Evolutionary conservation across 2,113 vertebrate species (phyloP).

Genomic region (Laterallus jamaicensis): DNA sequence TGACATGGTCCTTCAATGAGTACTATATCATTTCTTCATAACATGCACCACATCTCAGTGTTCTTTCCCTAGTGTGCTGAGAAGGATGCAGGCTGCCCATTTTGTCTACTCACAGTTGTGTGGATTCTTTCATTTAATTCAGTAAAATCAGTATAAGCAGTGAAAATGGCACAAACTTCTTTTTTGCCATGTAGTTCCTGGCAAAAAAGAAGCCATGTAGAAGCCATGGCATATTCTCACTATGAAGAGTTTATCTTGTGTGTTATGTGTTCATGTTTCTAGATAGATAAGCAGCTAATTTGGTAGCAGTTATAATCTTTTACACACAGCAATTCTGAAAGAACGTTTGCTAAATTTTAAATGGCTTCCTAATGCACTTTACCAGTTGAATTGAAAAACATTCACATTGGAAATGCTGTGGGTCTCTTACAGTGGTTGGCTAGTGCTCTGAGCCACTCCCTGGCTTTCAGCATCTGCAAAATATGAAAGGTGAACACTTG

Average conservation of each 20-base stretch:
- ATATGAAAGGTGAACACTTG: not conserved
- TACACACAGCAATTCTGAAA: not conserved
- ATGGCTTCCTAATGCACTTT: not conserved
- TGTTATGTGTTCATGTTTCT: not conserved
- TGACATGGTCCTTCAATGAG: not conserved
- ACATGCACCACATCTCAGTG: fast-evolving
- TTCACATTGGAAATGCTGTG: not conserved
- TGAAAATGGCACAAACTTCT: not conserved
- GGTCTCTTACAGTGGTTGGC: not conserved
- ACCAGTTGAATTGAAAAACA: not conserved
- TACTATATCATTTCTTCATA: not conserved
- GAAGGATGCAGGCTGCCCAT: not conserved
- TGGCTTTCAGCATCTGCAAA: not conserved
- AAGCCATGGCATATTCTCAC: too few species aligned
- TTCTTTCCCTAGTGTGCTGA: not conserved
- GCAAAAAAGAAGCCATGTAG: too few species aligned
- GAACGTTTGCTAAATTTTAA: not conserved
- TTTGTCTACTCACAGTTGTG: not conserved
- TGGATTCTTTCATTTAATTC: not conserved
- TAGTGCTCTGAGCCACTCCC: not conserved
- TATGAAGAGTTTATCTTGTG: not conserved
- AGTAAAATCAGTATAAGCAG: not conserved
- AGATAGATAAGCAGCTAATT: not conserved
- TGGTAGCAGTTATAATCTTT: not conserved
- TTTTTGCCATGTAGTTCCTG: not conserved